Evolutionary conservation across 2,888 invertebrate genomes (phyloP).

Genomic region (Spatulosminthurus flaviceps): DNA sequence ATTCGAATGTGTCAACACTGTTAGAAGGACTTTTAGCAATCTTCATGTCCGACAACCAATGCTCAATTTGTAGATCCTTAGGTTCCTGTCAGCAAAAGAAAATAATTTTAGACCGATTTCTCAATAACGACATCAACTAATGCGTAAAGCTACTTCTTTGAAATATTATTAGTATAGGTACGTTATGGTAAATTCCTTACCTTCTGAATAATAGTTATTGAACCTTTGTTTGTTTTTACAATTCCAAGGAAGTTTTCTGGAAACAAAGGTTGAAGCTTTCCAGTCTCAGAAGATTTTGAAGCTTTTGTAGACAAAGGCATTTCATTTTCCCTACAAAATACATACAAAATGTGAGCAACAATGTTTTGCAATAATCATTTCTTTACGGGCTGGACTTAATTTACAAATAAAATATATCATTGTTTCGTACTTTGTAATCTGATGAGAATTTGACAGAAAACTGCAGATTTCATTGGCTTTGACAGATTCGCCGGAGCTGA

Average conservation of each 20-base stretch:
- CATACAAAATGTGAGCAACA: no score
- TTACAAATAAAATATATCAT: no score
- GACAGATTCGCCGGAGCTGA: background rate
- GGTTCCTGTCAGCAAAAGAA: constrained; percentile 13
- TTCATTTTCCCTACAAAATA: background rate
- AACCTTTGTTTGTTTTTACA: background rate
- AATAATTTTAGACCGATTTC: no score
- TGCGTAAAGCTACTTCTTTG: no score
- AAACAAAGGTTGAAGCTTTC: background rate
- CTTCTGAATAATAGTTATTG: background rate
- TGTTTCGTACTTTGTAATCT: no score
- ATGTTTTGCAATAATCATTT: no score
- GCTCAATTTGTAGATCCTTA: constrained; percentile 41
- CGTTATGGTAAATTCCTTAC: background rate
- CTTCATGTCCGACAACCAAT: constrained; percentile 46
- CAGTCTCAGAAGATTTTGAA: background rate
- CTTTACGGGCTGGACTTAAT: no score
- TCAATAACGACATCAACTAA: no score
- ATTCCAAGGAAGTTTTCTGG: constrained; percentile 10
- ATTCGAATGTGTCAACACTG: constrained; percentile 51
- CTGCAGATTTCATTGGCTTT: no score
- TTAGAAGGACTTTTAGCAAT: background rate
- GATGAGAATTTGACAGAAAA: no score
- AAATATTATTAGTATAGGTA: no score
- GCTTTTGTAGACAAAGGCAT: background rate